These are phyloP conservation scores for Zaprionus ornatus DNA, from an alignment of 1,140 invertebrate genomes.

Conservation along the genomic window DNA sequence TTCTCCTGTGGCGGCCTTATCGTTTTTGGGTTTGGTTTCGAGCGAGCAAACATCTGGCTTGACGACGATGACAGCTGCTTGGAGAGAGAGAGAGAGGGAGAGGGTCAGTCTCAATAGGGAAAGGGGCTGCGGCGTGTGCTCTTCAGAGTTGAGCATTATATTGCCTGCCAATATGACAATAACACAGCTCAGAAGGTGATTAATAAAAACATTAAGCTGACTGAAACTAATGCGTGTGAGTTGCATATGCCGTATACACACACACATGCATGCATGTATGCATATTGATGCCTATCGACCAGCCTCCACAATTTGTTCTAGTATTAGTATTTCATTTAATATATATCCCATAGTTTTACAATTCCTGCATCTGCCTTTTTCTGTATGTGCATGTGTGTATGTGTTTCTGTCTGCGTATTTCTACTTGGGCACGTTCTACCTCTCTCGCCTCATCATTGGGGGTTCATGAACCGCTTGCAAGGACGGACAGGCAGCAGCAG, in stretches of 20 bases:
- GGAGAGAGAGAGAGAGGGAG: conserved; percentile 9
- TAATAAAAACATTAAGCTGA: background rate
- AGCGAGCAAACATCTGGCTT: conserved; percentile 68
- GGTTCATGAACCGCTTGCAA: conserved; percentile 78
- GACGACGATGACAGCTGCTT: conserved; percentile 67
- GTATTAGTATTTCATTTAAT: background rate
- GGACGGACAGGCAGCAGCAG: conserved; percentile 51
- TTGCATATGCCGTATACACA: background rate
- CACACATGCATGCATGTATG: background rate
- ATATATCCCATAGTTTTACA: conserved; percentile 25
- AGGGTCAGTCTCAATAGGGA: conserved; percentile 48
- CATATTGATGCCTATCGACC: background rate
- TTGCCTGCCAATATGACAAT: conserved; percentile 74
- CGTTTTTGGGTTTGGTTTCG: conserved; percentile 65
- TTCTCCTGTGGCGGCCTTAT: conserved; percentile 49
- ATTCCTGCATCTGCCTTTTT: conserved; percentile 25
- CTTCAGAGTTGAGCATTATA: conserved; percentile 6
- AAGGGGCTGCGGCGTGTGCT: conserved; percentile 4
- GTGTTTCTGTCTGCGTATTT: conserved; percentile 41
- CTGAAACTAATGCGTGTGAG: background rate
- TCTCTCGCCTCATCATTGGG: conserved; percentile 57
- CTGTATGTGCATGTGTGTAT: background rate
- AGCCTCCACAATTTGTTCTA: background rate
- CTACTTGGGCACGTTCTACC: conserved; percentile 64
- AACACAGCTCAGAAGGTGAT: conserved; percentile 45